Conservation (phyloP, 2,888 invertebrate species). For the Caradrina clavipalpis region DNA sequence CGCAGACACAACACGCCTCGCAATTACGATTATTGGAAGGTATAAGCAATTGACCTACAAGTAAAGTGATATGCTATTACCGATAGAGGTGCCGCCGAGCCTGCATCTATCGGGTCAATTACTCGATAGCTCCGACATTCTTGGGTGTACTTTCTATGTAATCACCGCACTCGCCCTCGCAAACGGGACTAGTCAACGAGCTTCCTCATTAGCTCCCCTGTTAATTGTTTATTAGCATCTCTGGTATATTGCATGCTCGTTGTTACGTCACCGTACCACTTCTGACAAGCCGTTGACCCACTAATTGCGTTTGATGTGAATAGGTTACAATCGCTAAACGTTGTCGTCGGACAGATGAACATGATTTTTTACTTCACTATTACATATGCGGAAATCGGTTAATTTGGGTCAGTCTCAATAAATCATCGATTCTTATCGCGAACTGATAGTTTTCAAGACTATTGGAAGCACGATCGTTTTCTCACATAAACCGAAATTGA, state of each 20-base stretch:
- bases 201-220: conserved; percentile 67
- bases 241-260: conserved; percentile 62
- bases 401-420: conserved; percentile 79
- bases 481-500: conserved; percentile 67
- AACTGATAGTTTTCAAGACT: conserved; percentile 68
- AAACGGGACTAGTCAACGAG: conserved; percentile 52
- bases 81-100: conserved; percentile 74
- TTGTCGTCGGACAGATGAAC: conserved; percentile 74
- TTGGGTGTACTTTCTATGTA: conserved; percentile 84
- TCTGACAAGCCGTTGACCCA: conserved; percentile 83
- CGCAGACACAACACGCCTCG: conserved; percentile 71
- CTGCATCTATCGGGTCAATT: conserved; percentile 81
- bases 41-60: conserved; percentile 86
- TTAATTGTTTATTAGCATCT: conserved; percentile 77
- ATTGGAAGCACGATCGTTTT: conserved; percentile 77
- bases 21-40: conserved; percentile 82
- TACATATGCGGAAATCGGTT: conserved; percentile 76
- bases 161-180: conserved; percentile 54
- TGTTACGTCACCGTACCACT: conserved; percentile 84
- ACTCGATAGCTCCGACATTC: conserved; percentile 77
- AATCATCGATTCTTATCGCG: conserved; percentile 70
- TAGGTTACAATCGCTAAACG: conserved; percentile 81
- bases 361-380: conserved; percentile 69
- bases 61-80: conserved; percentile 78
- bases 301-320: conserved; percentile 83